Base-by-base conservation (phyloP, 2,113 vertebrate species). In the Scomber japonicus region DNA sequence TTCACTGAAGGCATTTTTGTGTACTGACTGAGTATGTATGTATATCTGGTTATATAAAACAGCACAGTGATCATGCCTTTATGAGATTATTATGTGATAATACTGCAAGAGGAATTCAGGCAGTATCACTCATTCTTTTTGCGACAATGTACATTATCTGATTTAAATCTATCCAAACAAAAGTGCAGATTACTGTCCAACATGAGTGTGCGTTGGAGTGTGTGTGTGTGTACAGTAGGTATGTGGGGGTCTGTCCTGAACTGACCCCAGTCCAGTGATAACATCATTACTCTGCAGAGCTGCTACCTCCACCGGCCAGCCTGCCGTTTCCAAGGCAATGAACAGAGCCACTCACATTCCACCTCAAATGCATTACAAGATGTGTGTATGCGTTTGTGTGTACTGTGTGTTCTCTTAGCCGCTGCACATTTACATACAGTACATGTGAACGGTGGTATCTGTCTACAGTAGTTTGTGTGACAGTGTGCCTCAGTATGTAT, bases 311-410 rank as follows among this genome's bases (percentile, higher is more conserved):
- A 72, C 67, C 7, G 17, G 57, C 63, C 75, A 65, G 75, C 83
- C 88, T 90, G 89, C 87, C 78, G 91, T 94, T 93, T 91, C 92
- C 90, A 91, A 88, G 91, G 93, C 84, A 76, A 93, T 91, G 90
- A 81, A 75, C 86, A 55, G 72, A 72, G 81, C 74, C 15, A 45
- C 68, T 90, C 75, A 69, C 83, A 84, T 90, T 90, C 88, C 91
- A 86, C 59, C 81, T 80, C 70, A 82, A 81, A 83, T 51, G 82
- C 83, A 83, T 75, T 85, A 54, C 62, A 71, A 68, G 78, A 80
- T 65, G 56, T 80, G 69, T 53, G 27, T 68, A 51, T 50, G 57
- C 48, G 57, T 64, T 53, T 53, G 75, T 64, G 66, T 66, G 74
- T 78, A 24, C 11, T 50, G 40, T 49, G 51, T 75, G 60, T 45